Conservation (phyloP, 2,888 invertebrate species). For the Heliconius erato region DNA sequence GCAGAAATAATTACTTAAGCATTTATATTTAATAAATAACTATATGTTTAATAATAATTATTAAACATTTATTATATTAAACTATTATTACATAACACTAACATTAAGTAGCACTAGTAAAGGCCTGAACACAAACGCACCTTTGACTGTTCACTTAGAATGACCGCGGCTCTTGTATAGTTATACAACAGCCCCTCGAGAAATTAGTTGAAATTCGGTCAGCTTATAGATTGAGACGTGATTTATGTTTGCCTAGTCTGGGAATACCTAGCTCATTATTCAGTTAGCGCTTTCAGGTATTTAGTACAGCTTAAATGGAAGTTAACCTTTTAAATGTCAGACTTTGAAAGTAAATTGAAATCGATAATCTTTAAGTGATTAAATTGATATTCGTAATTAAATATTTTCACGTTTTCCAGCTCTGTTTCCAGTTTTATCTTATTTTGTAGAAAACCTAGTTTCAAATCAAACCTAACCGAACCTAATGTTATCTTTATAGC, state of each 20-base stretch:
- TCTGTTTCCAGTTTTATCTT: too few relatives aligned
- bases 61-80: neutral
- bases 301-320: conserved; percentile 33
- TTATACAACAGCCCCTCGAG: conserved; percentile 46
- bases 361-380: neutral
- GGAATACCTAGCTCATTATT: conserved; percentile 41
- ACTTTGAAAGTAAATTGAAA: neutral
- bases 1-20: too few relatives aligned
- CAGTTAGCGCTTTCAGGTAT: conserved; percentile 41
- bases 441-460: too few relatives aligned
- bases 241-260: conserved; percentile 39
- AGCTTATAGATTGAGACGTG: conserved; percentile 50
- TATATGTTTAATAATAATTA: too few relatives aligned
- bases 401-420: too few relatives aligned
- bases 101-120: neutral
- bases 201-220: conserved; percentile 49
- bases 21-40: too few relatives aligned
- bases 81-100: neutral
- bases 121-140: conserved; percentile 31
- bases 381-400: neutral
- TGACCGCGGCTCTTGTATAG: conserved; percentile 46
- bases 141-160: conserved; percentile 36
- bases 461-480: too few relatives aligned
- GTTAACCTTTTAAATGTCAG: neutral
- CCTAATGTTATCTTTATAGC: too few relatives aligned